Evolutionary conservation across 2,888 invertebrate species (phyloP).

Genomic region (Synergus laeviventris): DNA sequence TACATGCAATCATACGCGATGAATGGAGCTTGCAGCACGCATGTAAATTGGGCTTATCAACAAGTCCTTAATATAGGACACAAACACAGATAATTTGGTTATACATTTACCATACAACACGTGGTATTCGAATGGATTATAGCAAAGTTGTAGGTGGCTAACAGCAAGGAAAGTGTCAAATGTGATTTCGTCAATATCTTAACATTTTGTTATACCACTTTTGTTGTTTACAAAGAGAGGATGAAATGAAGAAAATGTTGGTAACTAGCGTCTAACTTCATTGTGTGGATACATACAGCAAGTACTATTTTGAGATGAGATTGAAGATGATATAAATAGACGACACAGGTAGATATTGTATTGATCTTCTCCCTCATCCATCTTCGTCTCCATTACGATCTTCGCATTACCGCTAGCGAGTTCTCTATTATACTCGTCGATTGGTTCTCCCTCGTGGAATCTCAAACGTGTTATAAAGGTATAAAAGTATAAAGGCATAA

Average conservation of each 20-base stretch:
- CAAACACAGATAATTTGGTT: constrained; percentile 13
- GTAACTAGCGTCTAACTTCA: not conserved
- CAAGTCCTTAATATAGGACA: not conserved
- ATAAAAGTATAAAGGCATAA: constrained; percentile 16
- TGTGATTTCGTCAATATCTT: too few relatives aligned
- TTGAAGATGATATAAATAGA: constrained; percentile 9
- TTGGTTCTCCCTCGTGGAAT: constrained; percentile 22
- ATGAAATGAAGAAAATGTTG: not conserved
- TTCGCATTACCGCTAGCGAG: constrained; percentile 3
- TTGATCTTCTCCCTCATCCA: constrained; percentile 23
- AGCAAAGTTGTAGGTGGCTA: not conserved
- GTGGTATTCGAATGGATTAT: not conserved
- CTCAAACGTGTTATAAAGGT: constrained; percentile 19
- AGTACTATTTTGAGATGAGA: constrained; percentile 27
- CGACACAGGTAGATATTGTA: constrained; percentile 19
- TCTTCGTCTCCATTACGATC: constrained; percentile 23
- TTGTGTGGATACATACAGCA: not conserved
- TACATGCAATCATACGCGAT: constrained; percentile 11
- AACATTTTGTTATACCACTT: too few relatives aligned
- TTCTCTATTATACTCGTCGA: constrained; percentile 27
- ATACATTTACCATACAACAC: constrained; percentile 16
- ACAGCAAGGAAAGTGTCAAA: not conserved
- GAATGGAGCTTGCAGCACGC: constrained; percentile 5
- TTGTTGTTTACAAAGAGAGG: too few relatives aligned
- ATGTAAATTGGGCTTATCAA: constrained; percentile 13